Evolutionary conservation across 2,888 invertebrate species (phyloP), one percentile per base, ranked within the genome.

Genomic region (Mantis religiosa): DNA sequence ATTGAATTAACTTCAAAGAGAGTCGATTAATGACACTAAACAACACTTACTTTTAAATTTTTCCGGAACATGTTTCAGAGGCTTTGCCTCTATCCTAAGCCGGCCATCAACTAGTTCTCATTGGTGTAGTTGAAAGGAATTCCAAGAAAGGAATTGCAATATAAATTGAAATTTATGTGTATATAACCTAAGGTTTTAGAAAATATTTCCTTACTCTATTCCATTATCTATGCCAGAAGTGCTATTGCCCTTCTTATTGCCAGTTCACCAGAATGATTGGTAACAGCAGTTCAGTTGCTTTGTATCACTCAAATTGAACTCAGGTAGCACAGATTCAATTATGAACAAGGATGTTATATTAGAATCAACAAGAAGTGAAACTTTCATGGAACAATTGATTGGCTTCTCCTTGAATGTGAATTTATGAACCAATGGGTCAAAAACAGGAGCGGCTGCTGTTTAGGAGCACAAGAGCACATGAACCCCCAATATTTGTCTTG

Each of bases 261-360:
- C 25, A 15, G 82, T 81, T 41, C 90, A 83, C 89, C 89, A 89
- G 83, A 89, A 90, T 15, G 90, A 89, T 9, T 87, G 84, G 87
- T 90, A 90, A 86, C 90, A 90, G 85, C 90, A 90, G 47, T 93
- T 93, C 41, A 96, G 91, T 83, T 93, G 93, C 30, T 91, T 92
- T 20, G 92, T 92, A 90, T 93, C 92, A 25, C 93, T 92, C 86
- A 95, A 92, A 91, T 95, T 94, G 91, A 95, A 95, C 91, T 93
- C 93, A 20, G 91, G 90, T 34, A 95, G 91, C 47, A 94, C 94
- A 28, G 94, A 92, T 28, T 92, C 92, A 90, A 94, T 92, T 8
- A 96, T 91, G 93, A 94, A 95, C 89, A 96, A 93, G 85, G 95
- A 94, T 0, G 95, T 95, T 89, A 94, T 92, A 88, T 90, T 90